A percentile compares a stretch with the other conserved stretches of the same genome.
Conservation (phyloP, 1,140 invertebrate genomes). For the Heliconius melpomene region DNA sequence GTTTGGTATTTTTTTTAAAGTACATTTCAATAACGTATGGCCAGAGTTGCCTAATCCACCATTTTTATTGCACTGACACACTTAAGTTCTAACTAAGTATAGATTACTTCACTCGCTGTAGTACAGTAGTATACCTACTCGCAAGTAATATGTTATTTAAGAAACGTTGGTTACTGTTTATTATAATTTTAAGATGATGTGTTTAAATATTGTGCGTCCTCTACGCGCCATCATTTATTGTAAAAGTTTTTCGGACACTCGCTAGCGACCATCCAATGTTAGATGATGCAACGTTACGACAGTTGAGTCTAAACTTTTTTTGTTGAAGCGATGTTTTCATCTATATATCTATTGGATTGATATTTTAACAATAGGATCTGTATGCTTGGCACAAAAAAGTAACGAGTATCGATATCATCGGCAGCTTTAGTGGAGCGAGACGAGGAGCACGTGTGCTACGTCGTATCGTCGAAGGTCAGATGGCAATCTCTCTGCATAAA, state of each 20-base stretch:
- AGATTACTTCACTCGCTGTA: neutral
- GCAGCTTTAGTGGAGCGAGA: neutral
- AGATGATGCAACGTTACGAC: constrained; percentile 12
- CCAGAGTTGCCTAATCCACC: constrained; percentile 27
- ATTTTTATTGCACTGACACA: constrained; percentile 34
- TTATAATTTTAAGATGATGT: neutral
- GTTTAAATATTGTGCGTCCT: neutral
- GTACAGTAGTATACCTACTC: too few species aligned
- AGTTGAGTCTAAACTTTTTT: constrained; percentile 9
- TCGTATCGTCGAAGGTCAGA: constrained; percentile 28
- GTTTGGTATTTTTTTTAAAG: constrained; percentile 30
- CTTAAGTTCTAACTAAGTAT: constrained; percentile 18
- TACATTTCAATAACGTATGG: constrained; percentile 30
- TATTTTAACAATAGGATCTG: neutral
- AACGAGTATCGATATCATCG: constrained; percentile 4
- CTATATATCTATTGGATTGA: neutral
- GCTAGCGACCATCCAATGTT: constrained; percentile 7
- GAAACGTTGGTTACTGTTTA: neutral
- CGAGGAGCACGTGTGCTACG: constrained; percentile 15
- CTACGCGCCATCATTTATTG: neutral
- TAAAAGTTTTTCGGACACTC: neutral
- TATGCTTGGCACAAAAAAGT: neutral
- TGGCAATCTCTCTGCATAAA: constrained; percentile 30
- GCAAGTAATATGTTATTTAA: neutral
- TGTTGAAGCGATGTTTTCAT: constrained; percentile 7